Evolutionary conservation across 2,888 invertebrate species (phyloP).

Genomic region (Cerastoderma edule): DNA sequence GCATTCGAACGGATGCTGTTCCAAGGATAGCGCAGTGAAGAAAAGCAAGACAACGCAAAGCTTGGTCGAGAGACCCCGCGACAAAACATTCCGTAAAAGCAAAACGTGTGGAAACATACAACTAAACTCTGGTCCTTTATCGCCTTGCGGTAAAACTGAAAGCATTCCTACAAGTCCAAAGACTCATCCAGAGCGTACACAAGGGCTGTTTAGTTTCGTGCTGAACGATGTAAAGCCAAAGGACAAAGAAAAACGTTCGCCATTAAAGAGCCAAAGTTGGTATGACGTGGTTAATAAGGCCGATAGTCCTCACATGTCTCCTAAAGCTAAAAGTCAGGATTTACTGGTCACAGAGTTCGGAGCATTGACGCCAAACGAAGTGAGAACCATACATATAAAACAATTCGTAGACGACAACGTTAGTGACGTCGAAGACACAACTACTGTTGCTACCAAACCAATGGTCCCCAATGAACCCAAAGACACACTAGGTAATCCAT

Average conservation of each 20-base stretch:
- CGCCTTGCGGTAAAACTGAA: too few relatives aligned
- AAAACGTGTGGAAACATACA: constrained; percentile 26
- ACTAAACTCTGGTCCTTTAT: too few relatives aligned
- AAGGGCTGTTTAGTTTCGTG: constrained; percentile 8
- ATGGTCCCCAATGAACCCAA: neutral
- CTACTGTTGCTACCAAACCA: neutral
- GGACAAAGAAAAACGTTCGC: neutral
- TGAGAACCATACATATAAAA: constrained; percentile 37
- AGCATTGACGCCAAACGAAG: constrained; percentile 53
- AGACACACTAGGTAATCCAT: too few relatives aligned
- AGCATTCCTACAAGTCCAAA: too few relatives aligned
- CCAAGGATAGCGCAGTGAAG: neutral
- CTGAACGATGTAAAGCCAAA: constrained; percentile 6
- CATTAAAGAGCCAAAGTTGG: constrained; percentile 39
- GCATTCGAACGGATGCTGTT: constrained; percentile 38
- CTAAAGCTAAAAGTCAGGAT: constrained; percentile 45
- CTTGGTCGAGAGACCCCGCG: neutral
- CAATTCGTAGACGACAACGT: neutral
- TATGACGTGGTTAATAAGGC: constrained; percentile 31
- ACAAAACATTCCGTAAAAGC: constrained; percentile 29
- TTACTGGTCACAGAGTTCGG: constrained; percentile 52
- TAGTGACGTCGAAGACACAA: neutral
- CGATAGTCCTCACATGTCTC: constrained; percentile 2
- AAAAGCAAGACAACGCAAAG: constrained; percentile 20
- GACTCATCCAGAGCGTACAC: too few relatives aligned